Base-by-base conservation (phyloP, 2,888 invertebrate genomes). In the Notocelia uddmanniana region DNA sequence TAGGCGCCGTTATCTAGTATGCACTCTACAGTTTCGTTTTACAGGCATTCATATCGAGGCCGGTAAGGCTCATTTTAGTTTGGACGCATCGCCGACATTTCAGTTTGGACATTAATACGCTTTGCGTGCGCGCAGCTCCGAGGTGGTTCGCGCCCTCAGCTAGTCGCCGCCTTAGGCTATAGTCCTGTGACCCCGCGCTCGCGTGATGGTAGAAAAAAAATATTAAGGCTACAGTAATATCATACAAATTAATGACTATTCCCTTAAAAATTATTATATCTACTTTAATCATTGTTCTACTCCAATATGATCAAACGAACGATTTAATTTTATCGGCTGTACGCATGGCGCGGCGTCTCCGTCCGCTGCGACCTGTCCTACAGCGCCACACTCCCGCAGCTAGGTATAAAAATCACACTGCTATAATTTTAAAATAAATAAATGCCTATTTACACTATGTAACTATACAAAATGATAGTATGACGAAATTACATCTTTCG, bases 221-320 rank as follows among this genome's bases (percentile, higher is more conserved):
- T 90, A 90, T 77, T 75, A 91, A 89, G 88, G 89, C 92, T 93
- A 93, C 93, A 90, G 89, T 92, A 92, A 93, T 93, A 93, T 93
- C 92, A 93, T 93, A 93, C 93, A 93, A 92, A 92, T 93, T 93
- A 93, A 93, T 93, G 93, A 93, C 93, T 93, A 93, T 93, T 93
- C 90, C 92, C 93, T 93, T 93, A 93, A 86, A 91, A 92, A 92
- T 91, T 92, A 92, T 92, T 89, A 91, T 88, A 90, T 89, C 90
- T 90, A 91, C 90, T 89, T 88, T 90, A 92, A 92, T 91, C 91
- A 91, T 92, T 91, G 89, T 89, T 92, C 92, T 93, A 93, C 89
- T 90, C 91, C 89, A 88, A 89, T 91, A 89, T 88, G 88, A 90
- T 88, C 89, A 86, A 89, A 89, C 86, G 79, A 89, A 86, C 86